Base-by-base conservation (phyloP, 2,888 invertebrate species). In the Rhingia campestris region DNA sequence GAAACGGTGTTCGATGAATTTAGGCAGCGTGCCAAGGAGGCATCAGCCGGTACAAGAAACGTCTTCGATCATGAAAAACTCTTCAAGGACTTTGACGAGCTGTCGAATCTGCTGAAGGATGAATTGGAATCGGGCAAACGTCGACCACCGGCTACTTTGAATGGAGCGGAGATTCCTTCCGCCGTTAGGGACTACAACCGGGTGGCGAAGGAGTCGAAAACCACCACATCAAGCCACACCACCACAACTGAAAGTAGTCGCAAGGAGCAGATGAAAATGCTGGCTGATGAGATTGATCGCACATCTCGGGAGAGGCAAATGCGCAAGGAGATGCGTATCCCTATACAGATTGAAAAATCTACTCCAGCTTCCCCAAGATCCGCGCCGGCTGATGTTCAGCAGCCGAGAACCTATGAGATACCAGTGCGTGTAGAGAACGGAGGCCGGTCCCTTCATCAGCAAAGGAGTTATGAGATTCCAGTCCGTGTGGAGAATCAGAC, bases 61-160 rank as follows among this genome's bases (percentile, higher is more conserved):
- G 72, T 80, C 67, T 89, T 89, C 86, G 90, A 90, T 84, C 89
- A 88, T 86, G 91, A 91, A 82, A 89, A 88, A 86, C 88, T 91
- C 41, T 91, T 91, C 89, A 91, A 91, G 88, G 91, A 91, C 87
- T 91, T 91, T 80, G 91, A 91, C 72, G 88, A 89, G 41, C 87
- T 91, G n/a, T 90, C 91, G 3, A 89, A 90, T 77, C 88, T 90
- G 61, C 88, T 91, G 59, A 88, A 90, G 61, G 88, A 87, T 69
- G 91, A 91, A 82, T 87, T 91, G 74, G 89, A 89, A 12, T 87
- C 88, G 7, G 88, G 89, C 7, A 88, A 88, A n/a, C 87, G 86
- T 30, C 77, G 75, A 49, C 79, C 79, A 41, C 81, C 81, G 59
- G 81, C 86, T n/a, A 82, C 81, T 9, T 63, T 82, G 45, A 33